Conservation (phyloP, 2,113 vertebrate species). For the Zosterops borbonicus region DNA sequence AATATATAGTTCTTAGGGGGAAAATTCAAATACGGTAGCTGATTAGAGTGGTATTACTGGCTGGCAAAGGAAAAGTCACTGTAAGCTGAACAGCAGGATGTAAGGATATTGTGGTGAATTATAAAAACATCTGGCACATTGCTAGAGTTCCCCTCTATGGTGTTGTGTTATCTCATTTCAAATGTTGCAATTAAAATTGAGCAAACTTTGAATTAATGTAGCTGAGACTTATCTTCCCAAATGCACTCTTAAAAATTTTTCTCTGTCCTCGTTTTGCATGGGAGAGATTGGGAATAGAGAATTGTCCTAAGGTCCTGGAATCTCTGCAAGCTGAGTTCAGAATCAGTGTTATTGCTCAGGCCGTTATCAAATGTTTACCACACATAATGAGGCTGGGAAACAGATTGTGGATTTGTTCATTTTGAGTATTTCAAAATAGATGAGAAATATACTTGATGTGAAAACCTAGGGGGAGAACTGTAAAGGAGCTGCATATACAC, state of each 20-base stretch:
- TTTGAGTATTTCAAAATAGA: not conserved
- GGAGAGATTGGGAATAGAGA: not conserved
- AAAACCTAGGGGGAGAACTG: not conserved
- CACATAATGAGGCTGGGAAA: not conserved
- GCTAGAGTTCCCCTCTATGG: constrained; percentile 1
- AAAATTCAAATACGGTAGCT: constrained; percentile 41
- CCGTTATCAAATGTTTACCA: not conserved
- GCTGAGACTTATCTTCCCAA: not conserved
- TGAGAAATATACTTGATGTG: not conserved
- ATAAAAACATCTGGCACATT: constrained; percentile 37
- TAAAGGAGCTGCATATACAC: not conserved
- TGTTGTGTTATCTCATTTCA: constrained; percentile 44
- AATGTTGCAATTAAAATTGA: constrained; percentile 56
- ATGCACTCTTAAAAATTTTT: not conserved
- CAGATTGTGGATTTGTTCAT: not conserved
- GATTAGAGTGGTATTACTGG: constrained; percentile 41
- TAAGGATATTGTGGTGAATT: constrained; percentile 47
- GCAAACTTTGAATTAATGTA: constrained; percentile 10
- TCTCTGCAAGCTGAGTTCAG: not conserved
- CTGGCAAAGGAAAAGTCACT: constrained; percentile 35
- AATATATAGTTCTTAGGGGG: constrained; percentile 29
- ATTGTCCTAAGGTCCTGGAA: not conserved
- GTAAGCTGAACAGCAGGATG: constrained; percentile 43
- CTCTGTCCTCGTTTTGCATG: not conserved
- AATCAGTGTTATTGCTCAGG: not conserved